Base-by-base conservation (phyloP, 2,113 vertebrate genomes). In the Cyprinodon tularosa region DNA sequence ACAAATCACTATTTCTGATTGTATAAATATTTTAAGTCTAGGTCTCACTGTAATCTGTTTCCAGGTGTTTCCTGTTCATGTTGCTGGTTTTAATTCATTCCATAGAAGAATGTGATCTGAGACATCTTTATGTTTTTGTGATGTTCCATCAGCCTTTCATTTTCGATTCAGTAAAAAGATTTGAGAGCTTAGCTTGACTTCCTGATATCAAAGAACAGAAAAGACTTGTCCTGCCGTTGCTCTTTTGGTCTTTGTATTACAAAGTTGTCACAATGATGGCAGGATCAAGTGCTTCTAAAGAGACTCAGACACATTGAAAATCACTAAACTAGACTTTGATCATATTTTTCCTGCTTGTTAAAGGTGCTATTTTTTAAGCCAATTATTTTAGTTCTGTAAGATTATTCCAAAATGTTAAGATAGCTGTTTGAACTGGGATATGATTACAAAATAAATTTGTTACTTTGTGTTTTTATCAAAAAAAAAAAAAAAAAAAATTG, bases 1-100 rank as follows among this genome's bases (percentile, higher is more conserved):
- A 29, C 29, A 1, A 29, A 29, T 29, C 29, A 29, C 29, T 29
- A 29, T 29, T 29, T 29, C 29, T 29, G 1, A 29, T 29, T 29
- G 14, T 78, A 74, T 76, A 59, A 70, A 88, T 84, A 72, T 74
- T 77, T 68, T 14, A 85, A 62, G 67, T 38, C 1, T n/a, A 11
- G 62, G 66, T 74, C 73, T 70, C 77, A 84, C 70, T 68, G 71
- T 29, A 79, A 44, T 42, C 67, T 61, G 47, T 74, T 77, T 84
- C 68, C 62, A 50, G 57, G 39, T 73, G 15, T 63, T 44, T n/a
- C 22, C 44, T 62, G 39, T 62, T 66, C 62, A 40, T 45, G 68
- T 44, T 66, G 12, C 15, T n/a, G 14, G 39, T 68, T 47, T 45
- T 17, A 63, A 68, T 78, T 42, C 72, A 29, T 68, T 77, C 75